phyloP scores from a whole-genome alignment of 2,113 vertebrate species.

The Corydoras maculifer region DNA sequence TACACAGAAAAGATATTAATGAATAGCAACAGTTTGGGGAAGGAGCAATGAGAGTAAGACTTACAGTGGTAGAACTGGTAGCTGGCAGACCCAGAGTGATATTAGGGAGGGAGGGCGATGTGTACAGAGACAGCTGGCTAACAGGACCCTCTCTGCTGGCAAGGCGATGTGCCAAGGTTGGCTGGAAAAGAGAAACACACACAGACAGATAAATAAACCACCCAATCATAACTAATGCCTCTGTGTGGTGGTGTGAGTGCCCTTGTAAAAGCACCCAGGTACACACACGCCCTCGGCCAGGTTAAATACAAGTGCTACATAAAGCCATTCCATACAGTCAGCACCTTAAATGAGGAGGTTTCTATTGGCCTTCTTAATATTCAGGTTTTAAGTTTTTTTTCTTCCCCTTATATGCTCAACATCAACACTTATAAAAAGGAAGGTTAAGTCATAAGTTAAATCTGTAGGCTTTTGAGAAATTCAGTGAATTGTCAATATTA shows the following conservation, averaged over 20 bases:
- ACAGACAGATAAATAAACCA: conserved; percentile 37
- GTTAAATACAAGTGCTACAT: too few relatives aligned
- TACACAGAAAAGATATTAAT: conserved; percentile 14
- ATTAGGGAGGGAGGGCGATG: conserved; percentile 93
- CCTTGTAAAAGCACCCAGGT: background rate
- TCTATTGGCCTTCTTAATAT: too few relatives aligned
- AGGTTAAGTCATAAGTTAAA: too few relatives aligned
- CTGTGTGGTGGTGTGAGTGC: conserved; percentile 20
- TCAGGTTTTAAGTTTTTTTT: too few relatives aligned
- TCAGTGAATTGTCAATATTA: too few relatives aligned
- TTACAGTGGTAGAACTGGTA: conserved; percentile 80
- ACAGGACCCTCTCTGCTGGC: conserved; percentile 77
- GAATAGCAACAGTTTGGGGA: background rate
- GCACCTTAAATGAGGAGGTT: too few relatives aligned
- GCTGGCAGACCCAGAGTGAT: conserved; percentile 95
- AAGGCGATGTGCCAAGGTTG: conserved; percentile 80
- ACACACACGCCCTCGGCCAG: background rate
- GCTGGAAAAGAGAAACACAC: conserved; percentile 61
- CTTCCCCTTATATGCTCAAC: too few relatives aligned
- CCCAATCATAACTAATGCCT: conserved; percentile 33
- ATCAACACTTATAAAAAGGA: too few relatives aligned
- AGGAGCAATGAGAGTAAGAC: conserved; percentile 49
- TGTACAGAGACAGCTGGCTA: conserved; percentile 89
- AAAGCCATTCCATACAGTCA: background rate
- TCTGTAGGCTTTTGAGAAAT: too few relatives aligned